Percentiles rank a stretch among this genome's conserved stretches.
Conservation (phyloP, 2,888 invertebrate species). For the Spialia ferax region DNA sequence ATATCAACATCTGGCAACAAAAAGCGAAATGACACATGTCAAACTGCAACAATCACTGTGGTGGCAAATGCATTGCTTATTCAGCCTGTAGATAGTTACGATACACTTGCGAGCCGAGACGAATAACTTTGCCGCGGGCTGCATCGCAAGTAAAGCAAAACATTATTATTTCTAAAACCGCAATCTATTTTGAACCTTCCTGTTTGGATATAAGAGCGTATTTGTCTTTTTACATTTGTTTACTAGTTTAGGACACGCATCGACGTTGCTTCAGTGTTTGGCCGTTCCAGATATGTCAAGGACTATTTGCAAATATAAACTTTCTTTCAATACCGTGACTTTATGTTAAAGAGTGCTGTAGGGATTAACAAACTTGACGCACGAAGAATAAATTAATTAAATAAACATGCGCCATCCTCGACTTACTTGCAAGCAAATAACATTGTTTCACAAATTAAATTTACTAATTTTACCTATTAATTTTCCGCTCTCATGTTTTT, state of each 20-base stretch:
- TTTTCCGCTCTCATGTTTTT: too few species aligned
- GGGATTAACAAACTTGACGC: constrained; percentile 22
- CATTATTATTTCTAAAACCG: constrained; percentile 44
- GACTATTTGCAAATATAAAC: constrained; percentile 70
- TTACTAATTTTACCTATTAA: neutral
- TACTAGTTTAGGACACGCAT: constrained; percentile 40
- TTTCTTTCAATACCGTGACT: constrained; percentile 63
- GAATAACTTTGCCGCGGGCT: constrained; percentile 66
- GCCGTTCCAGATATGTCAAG: constrained; percentile 79
- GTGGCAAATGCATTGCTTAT: constrained; percentile 69
- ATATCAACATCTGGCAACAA: constrained; percentile 43
- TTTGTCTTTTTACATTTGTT: constrained; percentile 38
- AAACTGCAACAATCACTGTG: constrained; percentile 50
- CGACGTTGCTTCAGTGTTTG: constrained; percentile 59
- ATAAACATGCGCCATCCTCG: neutral
- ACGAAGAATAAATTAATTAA: constrained; percentile 8
- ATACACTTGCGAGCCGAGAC: constrained; percentile 66
- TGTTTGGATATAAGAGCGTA: constrained; percentile 42
- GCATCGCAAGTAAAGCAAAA: constrained; percentile 67
- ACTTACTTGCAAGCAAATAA: neutral
- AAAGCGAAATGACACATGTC: constrained; percentile 51
- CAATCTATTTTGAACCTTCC: constrained; percentile 45
- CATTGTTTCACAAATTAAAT: neutral
- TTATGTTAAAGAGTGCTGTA: constrained; percentile 14
- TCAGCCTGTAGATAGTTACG: constrained; percentile 71